Evolutionary conservation across 1,140 invertebrate genomes (phyloP), one percentile per base, ranked within the genome.

Genomic region (Temnothorax nylanderi): DNA sequence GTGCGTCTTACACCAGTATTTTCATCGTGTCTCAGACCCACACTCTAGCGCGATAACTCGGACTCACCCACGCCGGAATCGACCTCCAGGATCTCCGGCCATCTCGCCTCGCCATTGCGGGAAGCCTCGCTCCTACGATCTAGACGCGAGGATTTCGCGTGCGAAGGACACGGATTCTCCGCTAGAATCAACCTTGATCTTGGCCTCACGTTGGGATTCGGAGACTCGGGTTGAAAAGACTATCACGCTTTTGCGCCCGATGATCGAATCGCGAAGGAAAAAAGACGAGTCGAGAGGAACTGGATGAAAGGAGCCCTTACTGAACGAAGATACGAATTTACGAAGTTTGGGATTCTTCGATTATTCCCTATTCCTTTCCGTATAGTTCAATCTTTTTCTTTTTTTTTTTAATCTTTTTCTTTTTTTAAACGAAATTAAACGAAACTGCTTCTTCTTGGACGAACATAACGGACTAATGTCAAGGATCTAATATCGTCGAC

Each of bases 41-140:
- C 44, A 58, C 7, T 56, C 21, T 37, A 77, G 56, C 72, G 26
- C 18, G 8, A 21, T 58, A 60, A 75, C 41, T 49, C 76, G 58
- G 86, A 95, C 94, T 95, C 94, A 95, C 94, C 94, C 92, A 94
- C 93, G 67, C 88, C 89, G 65, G 93, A 93, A 88, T 92, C 77
- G 78, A 93, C 84, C 64, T 92, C 88, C 91, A 94, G 87, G 69
- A 94, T 89, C 60, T 92, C 88, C 58, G 93, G 89, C 93, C 93
- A 94, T 71, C 92, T 93, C 51, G 88, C 90, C 65, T 91, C 85
- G 47, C 84, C 90, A 44, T 91, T 62, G 54, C 64, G 60, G 32
- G 67, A 86, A 16, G n/a, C 41, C 3, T 56, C 77, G 3, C 62
- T 67, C 47, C 58, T 82, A 74, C 60, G 87, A 69, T 60, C 69